These are phyloP conservation scores for Montipora capitata DNA, from an alignment of 92 coral and sea anemone species.

Conservation along the genomic window DNA sequence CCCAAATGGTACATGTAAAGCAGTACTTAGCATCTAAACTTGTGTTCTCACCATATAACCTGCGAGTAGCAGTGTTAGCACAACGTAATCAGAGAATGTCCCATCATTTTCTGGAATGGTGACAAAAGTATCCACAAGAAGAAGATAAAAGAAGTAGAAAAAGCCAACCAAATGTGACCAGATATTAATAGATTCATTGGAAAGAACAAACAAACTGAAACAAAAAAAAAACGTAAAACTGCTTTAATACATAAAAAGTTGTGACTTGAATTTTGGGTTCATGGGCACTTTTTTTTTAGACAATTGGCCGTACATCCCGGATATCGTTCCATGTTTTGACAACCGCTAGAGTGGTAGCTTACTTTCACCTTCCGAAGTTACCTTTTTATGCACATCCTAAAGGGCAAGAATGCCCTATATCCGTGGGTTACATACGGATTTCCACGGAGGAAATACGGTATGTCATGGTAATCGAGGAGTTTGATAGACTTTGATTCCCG, in stretches of 20 bases:
- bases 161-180: constrained; percentile 97
- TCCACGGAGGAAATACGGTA: constrained; percentile 96
- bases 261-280: too few relatives aligned
- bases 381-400: constrained; percentile 91
- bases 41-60: constrained; percentile 83
- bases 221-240: background rate
- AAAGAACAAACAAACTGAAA: constrained; percentile 88
- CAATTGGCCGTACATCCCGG: too few relatives aligned
- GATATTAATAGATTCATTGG: constrained; percentile 94
- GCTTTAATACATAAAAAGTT: background rate
- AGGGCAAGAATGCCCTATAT: constrained; percentile 89
- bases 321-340: too few relatives aligned
- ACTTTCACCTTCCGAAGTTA: constrained; percentile 4
- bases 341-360: too few relatives aligned
- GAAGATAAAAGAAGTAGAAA: constrained; percentile 76
- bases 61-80: constrained; percentile 81
- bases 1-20: too few relatives aligned
- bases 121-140: constrained; percentile 84
- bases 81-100: constrained; percentile 86
- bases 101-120: constrained; percentile 82
- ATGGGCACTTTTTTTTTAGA: too few relatives aligned
- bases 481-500: constrained; percentile 58
- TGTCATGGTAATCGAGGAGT: constrained; percentile 91
- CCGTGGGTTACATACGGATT: constrained; percentile 95
- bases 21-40: too few relatives aligned